A percentile compares a stretch with the other conserved stretches of the same genome.
Conservation (phyloP, 2,113 vertebrate species). For the Psittacara wagleri region DNA sequence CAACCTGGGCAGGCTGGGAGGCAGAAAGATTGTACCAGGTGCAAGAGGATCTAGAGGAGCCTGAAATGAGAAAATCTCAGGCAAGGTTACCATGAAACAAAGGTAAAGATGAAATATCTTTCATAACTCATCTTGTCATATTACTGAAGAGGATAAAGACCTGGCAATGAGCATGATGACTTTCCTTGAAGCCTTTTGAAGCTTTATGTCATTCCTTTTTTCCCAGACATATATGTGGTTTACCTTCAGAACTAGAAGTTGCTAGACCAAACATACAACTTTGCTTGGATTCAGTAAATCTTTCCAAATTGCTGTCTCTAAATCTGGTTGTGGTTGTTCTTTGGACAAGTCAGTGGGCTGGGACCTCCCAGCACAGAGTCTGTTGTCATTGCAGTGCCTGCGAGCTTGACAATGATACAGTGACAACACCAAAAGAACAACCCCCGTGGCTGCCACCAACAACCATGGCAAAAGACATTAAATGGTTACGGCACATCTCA, state of each 20-base stretch:
- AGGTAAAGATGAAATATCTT: not conserved
- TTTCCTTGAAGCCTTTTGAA: not conserved
- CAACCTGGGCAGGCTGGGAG: not conserved
- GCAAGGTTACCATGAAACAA: not conserved
- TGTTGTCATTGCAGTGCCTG: not conserved
- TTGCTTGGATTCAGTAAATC: not conserved
- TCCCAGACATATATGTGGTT: not conserved
- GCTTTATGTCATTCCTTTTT: not conserved
- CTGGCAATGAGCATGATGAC: not conserved
- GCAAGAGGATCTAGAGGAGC: not conserved
- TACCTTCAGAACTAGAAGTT: not conserved
- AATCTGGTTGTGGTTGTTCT: not conserved
- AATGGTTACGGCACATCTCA: not conserved
- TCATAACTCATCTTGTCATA: not conserved
- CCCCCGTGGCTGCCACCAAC: not conserved
- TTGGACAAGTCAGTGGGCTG: not conserved
- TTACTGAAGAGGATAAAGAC: not conserved
- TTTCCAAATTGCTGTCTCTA: not conserved
- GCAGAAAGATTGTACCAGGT: not conserved
- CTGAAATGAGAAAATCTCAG: not conserved
- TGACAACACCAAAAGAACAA: fast-evolving
- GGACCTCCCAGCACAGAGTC: not conserved
- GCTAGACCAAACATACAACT: fast-evolving
- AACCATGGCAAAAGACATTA: not conserved
- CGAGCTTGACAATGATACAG: fast-evolving